Base-by-base conservation (phyloP, 2,888 invertebrate genomes). In the Himalopsyche kuldschensis region DNA sequence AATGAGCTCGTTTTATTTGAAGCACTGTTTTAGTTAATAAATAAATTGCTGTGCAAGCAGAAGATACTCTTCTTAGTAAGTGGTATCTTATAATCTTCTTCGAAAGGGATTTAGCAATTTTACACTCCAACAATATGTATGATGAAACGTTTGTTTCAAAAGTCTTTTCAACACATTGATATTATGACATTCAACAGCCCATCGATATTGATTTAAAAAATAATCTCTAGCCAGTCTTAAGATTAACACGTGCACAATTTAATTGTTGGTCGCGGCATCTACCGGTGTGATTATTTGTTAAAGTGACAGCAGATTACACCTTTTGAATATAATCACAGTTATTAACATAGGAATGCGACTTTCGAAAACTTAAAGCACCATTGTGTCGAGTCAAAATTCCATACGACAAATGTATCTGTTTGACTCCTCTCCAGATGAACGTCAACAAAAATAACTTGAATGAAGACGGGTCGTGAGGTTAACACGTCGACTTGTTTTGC, bases 341-440 rank as follows among this genome's bases (percentile, higher is more conserved):
- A 81, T 81, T 81, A 76, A 75, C 81, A 81, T 81, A 75, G 75
- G 81, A 81, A 81, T 81, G 81, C 46, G 30, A 75, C 81, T 81
- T 81, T 55, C 55, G 55, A 55, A 55, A 55, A 55, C 47, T 24
- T 31, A 78, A 20, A 27, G 47, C 47, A 24, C n/a, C 41, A 77
- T 77, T 35, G 41, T 77, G 41, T 24, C 20, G 24, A 31, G 41
- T 32, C 32, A 3, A 35, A 35, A 77, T 41, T 55, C 55, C 55
- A 55, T 24, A 55, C 55, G 55, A 77, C 41, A 35, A 77, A 77
- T 20, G 77, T 41, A 17, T 77, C 31, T 27, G 30, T 75, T 75
- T 27, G 32, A 75, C 31, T 32, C 32, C 32, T 75, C 30, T 31
- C 31, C n/a, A 30, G 30, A 30, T 30, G 27, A 69, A 31, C 78